Base-by-base conservation (phyloP, 2,113 vertebrate genomes). In the Lophius piscatorius region DNA sequence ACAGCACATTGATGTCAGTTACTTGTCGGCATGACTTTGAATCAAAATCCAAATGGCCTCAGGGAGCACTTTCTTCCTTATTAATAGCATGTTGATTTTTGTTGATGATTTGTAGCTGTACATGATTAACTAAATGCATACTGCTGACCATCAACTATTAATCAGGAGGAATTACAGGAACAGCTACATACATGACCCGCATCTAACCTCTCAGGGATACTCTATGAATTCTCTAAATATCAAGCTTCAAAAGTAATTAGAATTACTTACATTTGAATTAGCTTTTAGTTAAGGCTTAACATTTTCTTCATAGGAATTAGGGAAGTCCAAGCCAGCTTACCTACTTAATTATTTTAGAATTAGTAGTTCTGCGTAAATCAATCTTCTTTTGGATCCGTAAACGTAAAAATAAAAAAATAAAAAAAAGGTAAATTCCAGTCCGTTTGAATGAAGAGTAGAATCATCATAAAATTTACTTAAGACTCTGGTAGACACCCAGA, bases 1-100 rank as follows among this genome's bases (percentile, higher is more conserved):
- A 74, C 70, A 83, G 34, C 66, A 76, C 26, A 65, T 29, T 80
- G 63, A 76, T 66, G 48, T 74, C 71, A 70, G 44, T 48, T 64
- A 63, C 57, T 52, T 81, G 65, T 75, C 62, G 42, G 52, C 63
- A 20, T 64, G 60, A 67, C 50, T 78, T 71, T 76, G 42, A 42
- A 77, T 84, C 76, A 70, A 35, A 62, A 55, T 41, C 6, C 69
- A 59, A 76, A 76, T 65, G 74, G 81, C 89, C 88, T 63, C 74
- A 50, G 78, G 73, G 63, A 70, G 39, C 50, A 35, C 13, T 48
- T 38, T 26, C 70, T 67, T 72, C 21, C 29, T 40, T 70, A 61
- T 76, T 77, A 59, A 67, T 58, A 50, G 36, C 38, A 35, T 70
- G 56, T 50, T 49, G 64, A 39, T 74, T 56, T 70, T 63, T 70